Evolutionary conservation across 2,113 vertebrate genomes (phyloP), one percentile per base, ranked within the genome.

Genomic region (Phodopus roborovskii): DNA sequence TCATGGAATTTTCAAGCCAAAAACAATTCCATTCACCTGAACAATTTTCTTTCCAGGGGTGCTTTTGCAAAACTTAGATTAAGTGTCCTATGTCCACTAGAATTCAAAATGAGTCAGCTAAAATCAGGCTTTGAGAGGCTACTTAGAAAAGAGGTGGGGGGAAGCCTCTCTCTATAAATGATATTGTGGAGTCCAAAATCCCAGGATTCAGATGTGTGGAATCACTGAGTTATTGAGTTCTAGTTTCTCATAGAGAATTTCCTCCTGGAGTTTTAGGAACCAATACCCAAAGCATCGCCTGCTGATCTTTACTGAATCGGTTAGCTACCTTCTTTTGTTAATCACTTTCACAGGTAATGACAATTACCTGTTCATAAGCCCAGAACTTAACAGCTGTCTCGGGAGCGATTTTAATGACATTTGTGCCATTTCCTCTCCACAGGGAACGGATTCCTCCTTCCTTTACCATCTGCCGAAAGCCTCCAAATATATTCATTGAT

Each of bases 371-470:
- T 92, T 99, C 99, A 96, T 99, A 99, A 2, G 99, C 98, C 99
- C 99, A 99, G 97, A 99, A 99, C 94, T 99, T 99, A 98, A 99
- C 99, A 42, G 99, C 99, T 0, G 99, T 99, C 99, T 99, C 99
- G 0, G 99, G 99, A 90, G 99, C 99, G 20, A 99, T 99, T 98
- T 99, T 99, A 94, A 99, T 98, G 95, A 99, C 99, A 70, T 99
- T 99, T 53, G 99, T 99, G 90, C 99, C 99, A 33, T 99, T 99
- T 94, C 99, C 99, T 73, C 99, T 98, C 99, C 99, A 99, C 87
- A 99, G 98, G 0, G 99, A 99, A 9, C 92, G 97, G 33, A 99
- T 24, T 5, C 99, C 99, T 88, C 99, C 99, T 98, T 99, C 99
- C 81, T 94, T 98, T 78, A 99, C 97, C 99, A 99, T 99, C 96